Percentiles rank a stretch among this genome's conserved stretches.
These are phyloP conservation scores for Drosophila funebris DNA, from an alignment of 1,140 invertebrate species.

Conservation along the genomic window DNA sequence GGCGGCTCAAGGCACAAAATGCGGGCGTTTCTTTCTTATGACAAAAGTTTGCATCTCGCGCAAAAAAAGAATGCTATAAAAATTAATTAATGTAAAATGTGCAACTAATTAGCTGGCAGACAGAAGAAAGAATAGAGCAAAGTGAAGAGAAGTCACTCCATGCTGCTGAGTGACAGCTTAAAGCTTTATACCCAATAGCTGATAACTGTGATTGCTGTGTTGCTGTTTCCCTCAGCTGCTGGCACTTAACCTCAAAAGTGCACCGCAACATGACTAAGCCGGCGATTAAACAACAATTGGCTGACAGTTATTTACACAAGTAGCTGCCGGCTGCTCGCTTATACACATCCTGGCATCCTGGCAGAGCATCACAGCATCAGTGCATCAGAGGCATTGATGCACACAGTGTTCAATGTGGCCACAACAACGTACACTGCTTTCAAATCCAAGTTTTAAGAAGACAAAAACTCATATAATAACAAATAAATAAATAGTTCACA, in stretches of 20 bases:
- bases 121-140: not conserved
- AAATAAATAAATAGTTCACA: too few species aligned
- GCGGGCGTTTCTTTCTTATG: constrained; percentile 50
- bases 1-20: constrained; percentile 6
- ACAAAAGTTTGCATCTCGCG: constrained; percentile 39
- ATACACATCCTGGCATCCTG: not conserved
- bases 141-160: not conserved
- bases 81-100: constrained; percentile 82
- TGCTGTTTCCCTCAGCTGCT: not conserved
- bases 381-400: constrained; percentile 22
- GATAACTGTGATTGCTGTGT: too few species aligned
- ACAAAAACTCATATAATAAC: too few species aligned
- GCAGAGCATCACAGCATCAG: not conserved
- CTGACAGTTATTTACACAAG: constrained; percentile 81
- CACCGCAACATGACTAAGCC: constrained; percentile 57
- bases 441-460: too few species aligned
- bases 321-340: constrained; percentile 45
- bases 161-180: not conserved
- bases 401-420: constrained; percentile 19
- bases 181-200: not conserved
- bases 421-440: constrained; percentile 5
- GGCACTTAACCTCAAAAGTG: constrained; percentile 71
- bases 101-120: constrained; percentile 70
- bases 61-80: constrained; percentile 60
- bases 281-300: constrained; percentile 82